Base-by-base conservation (phyloP, 2,797 vertebrate species). In the Acipenser oxyrinchus region DNA sequence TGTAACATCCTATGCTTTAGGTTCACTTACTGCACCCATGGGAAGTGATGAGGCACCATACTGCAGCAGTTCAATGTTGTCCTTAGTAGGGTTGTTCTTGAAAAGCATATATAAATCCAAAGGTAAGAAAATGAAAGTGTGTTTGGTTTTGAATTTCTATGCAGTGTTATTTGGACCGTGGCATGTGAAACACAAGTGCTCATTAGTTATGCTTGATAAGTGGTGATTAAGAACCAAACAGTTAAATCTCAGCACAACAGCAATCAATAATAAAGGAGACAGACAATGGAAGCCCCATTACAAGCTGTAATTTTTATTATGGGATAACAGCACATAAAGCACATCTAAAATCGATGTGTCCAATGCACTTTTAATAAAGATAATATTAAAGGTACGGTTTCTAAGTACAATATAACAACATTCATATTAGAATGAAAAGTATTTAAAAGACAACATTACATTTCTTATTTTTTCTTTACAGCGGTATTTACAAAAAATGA, bases 361-460 rank as follows among this genome's bases (percentile, higher is more conserved):
- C 90, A 93, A 97, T 98, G 95, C 94, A 98, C 95, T 97, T 93
- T 93, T 97, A 93, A 96, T 98, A 98, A 97, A 97, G 95, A 93
- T 98, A 94, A 97, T 98, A 98, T 95, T 98, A 98, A 98, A 98
- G 95, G 94, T 98, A 98, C 94, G 94, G 92, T 95, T 98, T 95
- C 96, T 98, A 98, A 98, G 94, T 98, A 98, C 94, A 98, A 96
- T 98, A 97, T 97, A 98, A 98, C 96, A 97, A 98, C 95, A 98
- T 98, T 97, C 96, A 98, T 98, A 96, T 98, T 97, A 98, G 96
- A 98, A 98, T 98, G 96, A 97, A 98, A 98, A 97, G 94, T 98
- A 97, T 98, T 98, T 97, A 98, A 98, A 98, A 97, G 95, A 98
- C 96, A 95, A 98, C 96, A 98, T 97, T 98, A 98, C 95, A 98